phyloP scores from a whole-genome alignment of 2,888 invertebrate species.

The Drosophila anomelani region DNA sequence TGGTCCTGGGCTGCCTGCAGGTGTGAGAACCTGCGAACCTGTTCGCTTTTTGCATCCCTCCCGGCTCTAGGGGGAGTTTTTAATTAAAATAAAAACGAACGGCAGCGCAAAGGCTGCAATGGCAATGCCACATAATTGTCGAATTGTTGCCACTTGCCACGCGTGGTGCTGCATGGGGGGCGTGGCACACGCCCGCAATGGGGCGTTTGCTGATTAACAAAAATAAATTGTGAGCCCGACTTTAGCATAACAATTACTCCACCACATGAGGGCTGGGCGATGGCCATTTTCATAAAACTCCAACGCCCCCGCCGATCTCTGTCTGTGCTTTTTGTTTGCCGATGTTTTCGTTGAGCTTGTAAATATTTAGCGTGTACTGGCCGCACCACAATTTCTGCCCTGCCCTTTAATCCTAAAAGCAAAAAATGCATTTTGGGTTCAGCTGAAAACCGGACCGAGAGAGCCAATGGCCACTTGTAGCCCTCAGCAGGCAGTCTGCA shows the following conservation, averaged over 20 bases:
- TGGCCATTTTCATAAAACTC: conserved; percentile 60
- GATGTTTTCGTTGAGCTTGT: conserved; percentile 40
- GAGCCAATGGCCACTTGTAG: conserved; percentile 71
- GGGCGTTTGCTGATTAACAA: conserved; percentile 61
- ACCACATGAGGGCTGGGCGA: conserved; percentile 20
- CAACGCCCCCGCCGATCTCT: conserved; percentile 27
- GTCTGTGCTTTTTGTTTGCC: conserved; percentile 41
- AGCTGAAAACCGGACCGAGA: conserved; percentile 21
- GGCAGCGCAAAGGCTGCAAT: conserved; percentile 31
- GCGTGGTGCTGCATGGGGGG: conserved; percentile 18
- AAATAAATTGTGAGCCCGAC: conserved; percentile 58
- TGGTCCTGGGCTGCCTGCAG: conserved; percentile 20
- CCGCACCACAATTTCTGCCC: conserved; percentile 47
- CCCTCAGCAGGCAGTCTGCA: conserved; percentile 68
- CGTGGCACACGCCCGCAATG: conserved; percentile 21
- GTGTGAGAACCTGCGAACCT: conserved; percentile 44
- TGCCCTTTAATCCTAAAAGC: conserved; percentile 62
- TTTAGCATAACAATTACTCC: conserved; percentile 58
- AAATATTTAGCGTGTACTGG: conserved; percentile 59
- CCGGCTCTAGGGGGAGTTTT: conserved; percentile 43
- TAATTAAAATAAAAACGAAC: conserved; percentile 64
- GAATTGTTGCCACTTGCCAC: conserved; percentile 46
- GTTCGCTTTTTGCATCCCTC: conserved; percentile 46
- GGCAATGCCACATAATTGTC: conserved; percentile 51
- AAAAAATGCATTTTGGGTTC: conserved; percentile 30